Percentiles rank a stretch among this genome's conserved stretches.
Evolutionary conservation across 2,797 vertebrate species (phyloP).

Genomic region (Gorsachius magnificus): DNA sequence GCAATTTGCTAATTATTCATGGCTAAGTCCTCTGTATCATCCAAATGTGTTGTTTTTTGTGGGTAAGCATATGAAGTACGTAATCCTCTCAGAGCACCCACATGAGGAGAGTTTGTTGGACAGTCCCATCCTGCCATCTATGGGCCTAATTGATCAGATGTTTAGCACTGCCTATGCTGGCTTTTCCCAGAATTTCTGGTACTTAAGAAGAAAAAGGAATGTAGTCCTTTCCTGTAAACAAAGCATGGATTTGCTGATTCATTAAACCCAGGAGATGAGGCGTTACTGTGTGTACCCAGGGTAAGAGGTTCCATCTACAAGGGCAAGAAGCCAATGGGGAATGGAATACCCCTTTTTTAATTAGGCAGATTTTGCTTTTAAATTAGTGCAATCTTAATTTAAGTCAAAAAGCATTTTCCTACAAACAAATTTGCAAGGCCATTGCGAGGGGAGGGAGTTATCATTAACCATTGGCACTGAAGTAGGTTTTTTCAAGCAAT

Average conservation of each 20-base stretch:
- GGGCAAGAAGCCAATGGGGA: neutral
- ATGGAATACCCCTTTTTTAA: neutral
- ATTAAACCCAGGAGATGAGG: neutral
- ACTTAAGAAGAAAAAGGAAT: neutral
- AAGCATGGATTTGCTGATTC: neutral
- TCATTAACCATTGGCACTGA: neutral
- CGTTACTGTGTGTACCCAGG: neutral
- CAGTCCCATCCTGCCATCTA: constrained; percentile 69
- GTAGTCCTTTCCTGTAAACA: neutral
- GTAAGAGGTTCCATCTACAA: neutral
- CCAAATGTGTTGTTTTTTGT: neutral
- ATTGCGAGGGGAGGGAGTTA: neutral
- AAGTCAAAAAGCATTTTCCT: neutral
- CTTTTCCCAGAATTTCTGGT: neutral
- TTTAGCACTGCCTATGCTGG: neutral
- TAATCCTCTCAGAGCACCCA: neutral
- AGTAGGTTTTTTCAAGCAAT: neutral
- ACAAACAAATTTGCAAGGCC: neutral
- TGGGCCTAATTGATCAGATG: neutral
- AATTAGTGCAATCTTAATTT: neutral
- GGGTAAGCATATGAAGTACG: neutral
- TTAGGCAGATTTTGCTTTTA: neutral
- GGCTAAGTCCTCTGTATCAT: neutral
- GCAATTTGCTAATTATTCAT: constrained; percentile 21
- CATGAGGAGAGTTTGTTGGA: neutral